A percentile compares a stretch with the other conserved stretches of the same genome.
phyloP scores from a whole-genome alignment of 2,113 vertebrate genomes.

The Cygnus atratus region DNA sequence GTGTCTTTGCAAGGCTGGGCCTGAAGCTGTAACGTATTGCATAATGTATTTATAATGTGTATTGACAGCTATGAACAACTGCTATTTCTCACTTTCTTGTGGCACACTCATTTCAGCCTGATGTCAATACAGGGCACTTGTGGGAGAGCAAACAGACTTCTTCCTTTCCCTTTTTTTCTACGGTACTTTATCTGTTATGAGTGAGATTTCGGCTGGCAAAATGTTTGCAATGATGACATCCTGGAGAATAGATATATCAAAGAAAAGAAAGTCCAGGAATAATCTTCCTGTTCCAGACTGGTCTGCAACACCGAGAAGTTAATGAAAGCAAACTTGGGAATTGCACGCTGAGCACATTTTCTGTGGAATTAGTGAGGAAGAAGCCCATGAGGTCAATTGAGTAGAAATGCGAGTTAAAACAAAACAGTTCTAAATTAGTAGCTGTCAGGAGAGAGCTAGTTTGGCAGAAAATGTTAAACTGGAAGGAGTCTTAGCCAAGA shows the following conservation, averaged over 20 bases:
- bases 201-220: not conserved
- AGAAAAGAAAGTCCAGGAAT: not conserved
- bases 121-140: not conserved
- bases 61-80: not conserved
- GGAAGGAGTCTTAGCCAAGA: constrained; percentile 24
- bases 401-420: constrained; percentile 28
- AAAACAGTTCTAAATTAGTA: constrained; percentile 40
- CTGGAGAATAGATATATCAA: not conserved
- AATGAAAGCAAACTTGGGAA: not conserved
- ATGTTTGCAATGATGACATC: not conserved
- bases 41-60: not conserved
- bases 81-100: not conserved
- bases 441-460: constrained; percentile 26
- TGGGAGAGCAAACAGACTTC: not conserved
- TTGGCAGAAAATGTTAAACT: constrained; percentile 33
- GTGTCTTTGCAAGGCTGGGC: too few species aligned
- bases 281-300: not conserved
- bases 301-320: not conserved
- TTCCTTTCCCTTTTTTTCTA: not conserved
- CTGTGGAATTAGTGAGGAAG: not conserved
- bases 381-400: constrained; percentile 20
- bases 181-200: not conserved
- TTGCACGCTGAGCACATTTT: constrained; percentile 1
- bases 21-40: not conserved
- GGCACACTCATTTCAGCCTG: not conserved